Evolutionary conservation across 2,113 vertebrate species (phyloP), one percentile per base, ranked within the genome.

Genomic region (Microtus pennsylvanicus): DNA sequence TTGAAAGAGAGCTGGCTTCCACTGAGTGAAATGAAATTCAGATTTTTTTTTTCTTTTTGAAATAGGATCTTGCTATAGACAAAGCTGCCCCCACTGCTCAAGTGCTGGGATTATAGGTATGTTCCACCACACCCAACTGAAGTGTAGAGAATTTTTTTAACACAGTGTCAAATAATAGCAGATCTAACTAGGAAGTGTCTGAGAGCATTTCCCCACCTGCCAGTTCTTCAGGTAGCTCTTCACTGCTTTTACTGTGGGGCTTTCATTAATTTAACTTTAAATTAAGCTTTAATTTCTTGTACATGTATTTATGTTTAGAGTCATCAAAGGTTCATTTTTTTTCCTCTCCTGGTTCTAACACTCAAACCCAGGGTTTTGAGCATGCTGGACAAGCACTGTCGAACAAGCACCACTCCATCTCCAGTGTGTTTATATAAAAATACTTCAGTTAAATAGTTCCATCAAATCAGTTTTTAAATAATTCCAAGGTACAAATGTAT

Each of bases 241-340:
- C 50, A 9, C 24, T 67, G 14, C 28, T 88, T 91, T 87, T 82
- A 63, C 65, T 78, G 69, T 75, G 82, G 42, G 3, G 69, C 35
- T 17, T 87, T 88, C 33, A 21, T 67, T 81, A 58, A 72, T 47
- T 45, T 26, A 45, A 33, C 19, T 70, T 33, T 52, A 52, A 52
- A 52, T 52, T 52, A 52, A 88, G 33, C 67, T 81, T 91, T 21
- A 33, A 11, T 83, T 78, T 96, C 78, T 91, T 93, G 33, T 50
- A 78, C 17, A 7, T 83, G 61, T 26, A 4, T 87, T 91, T 89
- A 83, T 89, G 96, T 94, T 96, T 78, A 94, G 78, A 78, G 89
- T 94, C 86, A 61, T 67, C 83, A 86, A 92, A 89, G 65, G 92
- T n/a, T n/a, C n/a, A n/a, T n/a, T n/a, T n/a, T 30, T 13, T n/a